Conservation (phyloP, 2,113 vertebrate species). For the Anarrhichthys ocellatus region DNA sequence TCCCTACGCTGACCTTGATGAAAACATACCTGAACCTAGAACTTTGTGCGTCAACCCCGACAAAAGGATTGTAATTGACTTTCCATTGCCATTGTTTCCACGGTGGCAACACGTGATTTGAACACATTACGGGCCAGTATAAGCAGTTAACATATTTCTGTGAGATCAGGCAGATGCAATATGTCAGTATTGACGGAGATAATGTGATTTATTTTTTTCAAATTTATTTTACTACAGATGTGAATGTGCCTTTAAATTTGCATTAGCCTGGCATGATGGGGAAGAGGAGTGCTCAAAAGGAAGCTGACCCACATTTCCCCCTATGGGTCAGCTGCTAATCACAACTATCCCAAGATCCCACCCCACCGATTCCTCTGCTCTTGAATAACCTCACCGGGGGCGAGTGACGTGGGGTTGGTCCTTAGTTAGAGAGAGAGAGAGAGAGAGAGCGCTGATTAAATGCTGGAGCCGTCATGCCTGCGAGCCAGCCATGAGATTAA, state of each 20-base stretch:
- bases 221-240: background rate
- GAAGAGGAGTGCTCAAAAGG: conserved; percentile 49
- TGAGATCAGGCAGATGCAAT: no score
- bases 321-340: conserved; percentile 99
- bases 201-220: background rate
- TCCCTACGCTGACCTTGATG: no score
- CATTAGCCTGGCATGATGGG: conserved; percentile 26
- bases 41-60: no score
- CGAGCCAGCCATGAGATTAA: conserved; percentile 99
- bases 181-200: background rate
- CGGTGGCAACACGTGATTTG: no score
- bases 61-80: no score
- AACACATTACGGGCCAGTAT: no score
- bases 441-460: conserved; percentile 92
- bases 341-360: conserved; percentile 92
- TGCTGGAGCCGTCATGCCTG: conserved; percentile 99
- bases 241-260: conserved; percentile 22
- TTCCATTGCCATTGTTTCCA: no score
- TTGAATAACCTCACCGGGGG: conserved; percentile 99
- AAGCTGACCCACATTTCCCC: conserved; percentile 82
- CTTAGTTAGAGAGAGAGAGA: conserved; percentile 89
- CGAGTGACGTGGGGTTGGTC: conserved; percentile 79
- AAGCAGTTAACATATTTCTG: no score
- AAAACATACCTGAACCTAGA: no score
- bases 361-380: conserved; percentile 89